phyloP scores from a whole-genome alignment of 1,140 invertebrate genomes.

The Camponotus pennsylvanicus region DNA sequence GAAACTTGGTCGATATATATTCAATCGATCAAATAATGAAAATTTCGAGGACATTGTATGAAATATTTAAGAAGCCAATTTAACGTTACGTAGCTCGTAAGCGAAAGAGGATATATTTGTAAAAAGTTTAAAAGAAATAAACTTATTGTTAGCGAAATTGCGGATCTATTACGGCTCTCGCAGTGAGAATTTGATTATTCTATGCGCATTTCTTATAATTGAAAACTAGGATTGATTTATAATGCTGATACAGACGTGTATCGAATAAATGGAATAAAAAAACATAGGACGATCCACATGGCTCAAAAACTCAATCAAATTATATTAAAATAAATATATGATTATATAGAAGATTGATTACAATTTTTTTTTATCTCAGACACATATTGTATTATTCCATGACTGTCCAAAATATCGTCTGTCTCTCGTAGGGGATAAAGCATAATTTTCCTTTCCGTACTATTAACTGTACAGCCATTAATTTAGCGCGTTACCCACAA shows the following conservation, averaged over 20 bases:
- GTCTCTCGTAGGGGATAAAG: not conserved
- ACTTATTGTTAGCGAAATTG: slow-evolving; percentile 23
- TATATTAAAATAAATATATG: slow-evolving; percentile 1
- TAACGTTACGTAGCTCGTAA: slow-evolving; percentile 47
- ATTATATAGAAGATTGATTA: not conserved
- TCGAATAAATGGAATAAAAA: not conserved
- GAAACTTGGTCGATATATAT: not conserved
- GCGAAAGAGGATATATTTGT: slow-evolving; percentile 41
- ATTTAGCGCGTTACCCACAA: slow-evolving; percentile 10
- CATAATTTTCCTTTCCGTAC: not conserved
- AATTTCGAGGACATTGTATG: slow-evolving; percentile 2
- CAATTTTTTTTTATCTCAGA: not conserved
- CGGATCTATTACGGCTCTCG: slow-evolving; percentile 33
- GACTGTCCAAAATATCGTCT: not conserved
- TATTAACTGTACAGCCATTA: not conserved
- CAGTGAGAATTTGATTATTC: slow-evolving; percentile 70
- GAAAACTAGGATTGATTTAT: slow-evolving; percentile 43
- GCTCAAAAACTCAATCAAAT: not conserved
- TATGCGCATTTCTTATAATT: slow-evolving; percentile 21
- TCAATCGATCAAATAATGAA: slow-evolving; percentile 20
- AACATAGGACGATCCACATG: not conserved
- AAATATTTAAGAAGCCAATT: slow-evolving; percentile 70
- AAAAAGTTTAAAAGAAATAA: slow-evolving; percentile 32
- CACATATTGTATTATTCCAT: not conserved
- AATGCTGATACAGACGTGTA: not conserved